These are phyloP conservation scores for Eulemur albifrons DNA, from an alignment of 2,797 vertebrate species.

Conservation along the genomic window DNA sequence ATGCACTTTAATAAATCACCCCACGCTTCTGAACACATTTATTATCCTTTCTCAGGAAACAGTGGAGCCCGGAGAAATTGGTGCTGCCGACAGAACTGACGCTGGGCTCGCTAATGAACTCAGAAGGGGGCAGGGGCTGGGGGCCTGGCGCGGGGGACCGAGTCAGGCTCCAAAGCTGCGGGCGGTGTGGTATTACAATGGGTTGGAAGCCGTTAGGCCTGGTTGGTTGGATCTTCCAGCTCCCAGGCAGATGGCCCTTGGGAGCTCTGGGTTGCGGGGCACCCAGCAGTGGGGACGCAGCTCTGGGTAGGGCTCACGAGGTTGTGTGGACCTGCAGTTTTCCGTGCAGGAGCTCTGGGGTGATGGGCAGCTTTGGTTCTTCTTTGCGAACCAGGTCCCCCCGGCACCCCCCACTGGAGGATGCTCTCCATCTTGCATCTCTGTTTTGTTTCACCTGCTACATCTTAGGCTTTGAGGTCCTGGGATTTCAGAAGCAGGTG, in stretches of 20 bases:
- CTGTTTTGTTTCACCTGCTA: background rate
- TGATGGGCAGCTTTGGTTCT: background rate
- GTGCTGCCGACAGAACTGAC: background rate
- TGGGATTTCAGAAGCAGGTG: background rate
- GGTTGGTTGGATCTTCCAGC: background rate
- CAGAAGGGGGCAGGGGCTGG: background rate
- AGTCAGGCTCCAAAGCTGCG: fast-evolving
- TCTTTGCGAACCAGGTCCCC: too few species aligned
- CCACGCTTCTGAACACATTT: conserved; percentile 69
- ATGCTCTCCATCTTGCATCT: fast-evolving
- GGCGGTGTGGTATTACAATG: fast-evolving
- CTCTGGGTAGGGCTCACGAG: background rate
- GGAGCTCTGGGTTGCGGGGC: background rate
- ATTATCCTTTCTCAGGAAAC: conserved; percentile 72
- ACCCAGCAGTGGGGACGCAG: background rate
- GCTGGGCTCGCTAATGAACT: conserved; percentile 35
- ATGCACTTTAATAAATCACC: conserved; percentile 79
- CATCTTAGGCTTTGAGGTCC: fast-evolving
- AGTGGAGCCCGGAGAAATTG: conserved; percentile 24
- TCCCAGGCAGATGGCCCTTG: background rate
- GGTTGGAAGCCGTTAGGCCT: background rate
- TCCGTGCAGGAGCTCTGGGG: background rate
- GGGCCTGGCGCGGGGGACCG: background rate
- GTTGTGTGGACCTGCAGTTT: background rate
- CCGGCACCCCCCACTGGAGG: background rate